Evolutionary conservation across 2,888 invertebrate genomes (phyloP), one percentile per base, ranked within the genome.

Genomic region (Ernsta delagoae): DNA sequence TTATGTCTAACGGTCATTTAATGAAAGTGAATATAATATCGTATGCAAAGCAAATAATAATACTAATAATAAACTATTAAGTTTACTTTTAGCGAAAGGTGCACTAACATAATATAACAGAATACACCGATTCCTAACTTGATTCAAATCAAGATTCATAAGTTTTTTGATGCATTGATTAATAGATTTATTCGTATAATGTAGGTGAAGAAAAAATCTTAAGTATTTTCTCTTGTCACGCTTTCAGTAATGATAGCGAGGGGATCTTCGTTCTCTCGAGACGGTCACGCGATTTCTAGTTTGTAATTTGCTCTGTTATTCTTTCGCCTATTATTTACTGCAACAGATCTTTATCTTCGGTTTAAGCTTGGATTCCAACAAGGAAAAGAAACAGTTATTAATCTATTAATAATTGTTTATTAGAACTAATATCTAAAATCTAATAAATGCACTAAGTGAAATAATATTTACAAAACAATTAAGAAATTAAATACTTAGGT

Each of bases 231-330:
- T 76, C 79, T 75, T 86, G 90, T 90, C 84, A 88, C 92, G 92
- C 92, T 92, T 92, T 92, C 92, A 83, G 80, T 88, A 72, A 78
- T 71, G 83, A 87, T 77, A 79, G 85, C 74, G 85, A 89, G 86
- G 84, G 64, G 63, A 69, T 68, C 59, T 59, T 83, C 82, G 83
- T 78, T 77, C 69, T 69, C 56, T 39, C 39, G 65, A 65, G 64
- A 70, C 56, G 65, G 56, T 74, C 89, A 89, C 87, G 87, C 87
- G 77, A 86, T 83, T 65, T 59, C 74, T 71, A 75, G 80, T 82
- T 85, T 83, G 77, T 84, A 77, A 82, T 87, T 86, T 56, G 62
- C 62, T 48, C 12, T 39, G 61, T 12, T 68, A 85, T 84, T 75
- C 75, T 72, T 73, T 72, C 72, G 76, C 74, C 72, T 12, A 7